Percentiles rank a stretch among this genome's conserved stretches.
Evolutionary conservation across 2,888 invertebrate genomes (phyloP).

Genomic region (Tipula helvola): DNA sequence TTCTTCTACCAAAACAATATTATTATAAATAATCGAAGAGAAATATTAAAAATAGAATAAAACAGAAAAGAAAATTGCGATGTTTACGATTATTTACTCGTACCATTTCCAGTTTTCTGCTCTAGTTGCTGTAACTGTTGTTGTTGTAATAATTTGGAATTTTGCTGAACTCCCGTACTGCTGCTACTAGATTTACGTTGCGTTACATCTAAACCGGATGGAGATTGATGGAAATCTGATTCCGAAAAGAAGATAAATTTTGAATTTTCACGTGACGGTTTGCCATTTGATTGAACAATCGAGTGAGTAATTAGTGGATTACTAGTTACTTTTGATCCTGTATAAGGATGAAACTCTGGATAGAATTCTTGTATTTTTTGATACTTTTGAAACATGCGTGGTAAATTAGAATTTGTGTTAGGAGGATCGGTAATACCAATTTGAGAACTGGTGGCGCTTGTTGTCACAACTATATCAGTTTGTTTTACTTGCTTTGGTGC

Average conservation of each 20-base stretch:
- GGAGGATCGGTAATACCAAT: background rate
- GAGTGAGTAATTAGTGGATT: conserved; percentile 18
- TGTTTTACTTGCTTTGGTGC: conserved; percentile 35
- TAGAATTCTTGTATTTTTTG: conserved; percentile 66
- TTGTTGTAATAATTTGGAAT: background rate
- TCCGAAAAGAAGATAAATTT: conserved; percentile 24
- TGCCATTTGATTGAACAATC: conserved; percentile 19
- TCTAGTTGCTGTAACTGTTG: background rate
- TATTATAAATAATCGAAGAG: background rate
- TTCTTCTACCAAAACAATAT: conserved; percentile 7
- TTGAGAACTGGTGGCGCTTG: conserved; percentile 12
- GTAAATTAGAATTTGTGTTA: conserved; percentile 42
- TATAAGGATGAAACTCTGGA: conserved; percentile 49
- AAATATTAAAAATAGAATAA: background rate
- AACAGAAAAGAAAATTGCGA: background rate
- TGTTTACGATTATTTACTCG: background rate
- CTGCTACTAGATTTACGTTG: background rate
- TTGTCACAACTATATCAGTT: conserved; percentile 16
- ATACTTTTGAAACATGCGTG: conserved; percentile 58
- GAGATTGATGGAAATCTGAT: background rate
- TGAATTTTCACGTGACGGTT: conserved; percentile 32
- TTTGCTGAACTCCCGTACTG: background rate
- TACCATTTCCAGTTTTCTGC: background rate
- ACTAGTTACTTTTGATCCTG: conserved; percentile 25
- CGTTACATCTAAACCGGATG: background rate